phyloP scores from a whole-genome alignment of 2,888 invertebrate genomes.

The Sympetrum striolatum region DNA sequence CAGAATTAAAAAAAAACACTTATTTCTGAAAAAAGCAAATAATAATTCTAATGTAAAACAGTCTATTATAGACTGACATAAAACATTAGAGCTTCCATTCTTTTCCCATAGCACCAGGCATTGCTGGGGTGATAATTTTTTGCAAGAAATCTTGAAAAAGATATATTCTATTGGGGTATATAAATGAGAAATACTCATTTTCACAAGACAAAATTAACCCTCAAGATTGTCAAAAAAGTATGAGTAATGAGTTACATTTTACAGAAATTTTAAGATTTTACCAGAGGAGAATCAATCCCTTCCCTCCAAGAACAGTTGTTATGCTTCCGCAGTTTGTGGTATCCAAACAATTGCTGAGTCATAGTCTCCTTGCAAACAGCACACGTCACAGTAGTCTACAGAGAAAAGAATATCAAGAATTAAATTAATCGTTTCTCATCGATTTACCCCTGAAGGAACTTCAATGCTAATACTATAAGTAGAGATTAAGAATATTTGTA shows the following conservation, averaged over 20 bases:
- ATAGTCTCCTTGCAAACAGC: not conserved
- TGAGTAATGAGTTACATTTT: too few species aligned
- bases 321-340: constrained; percentile 3
- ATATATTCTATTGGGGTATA: too few species aligned
- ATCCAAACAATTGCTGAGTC: not conserved
- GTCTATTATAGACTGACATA: too few species aligned
- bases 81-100: too few species aligned
- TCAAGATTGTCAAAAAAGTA: not conserved
- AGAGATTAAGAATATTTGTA: not conserved
- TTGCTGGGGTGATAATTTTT: too few species aligned
- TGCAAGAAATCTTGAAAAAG: too few species aligned
- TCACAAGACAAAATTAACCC: not conserved
- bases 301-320: constrained; percentile 11
- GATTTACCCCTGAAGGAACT: not conserved
- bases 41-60: too few species aligned
- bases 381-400: not conserved
- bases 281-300: not conserved
- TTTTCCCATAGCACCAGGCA: too few species aligned
- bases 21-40: too few species aligned
- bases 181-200: too few species aligned
- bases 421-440: not conserved
- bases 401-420: not conserved
- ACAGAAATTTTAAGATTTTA: not conserved
- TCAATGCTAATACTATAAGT: not conserved
- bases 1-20: too few species aligned